phyloP scores from a whole-genome alignment of 2,113 vertebrate species.

The Apaloderma vittatum region DNA sequence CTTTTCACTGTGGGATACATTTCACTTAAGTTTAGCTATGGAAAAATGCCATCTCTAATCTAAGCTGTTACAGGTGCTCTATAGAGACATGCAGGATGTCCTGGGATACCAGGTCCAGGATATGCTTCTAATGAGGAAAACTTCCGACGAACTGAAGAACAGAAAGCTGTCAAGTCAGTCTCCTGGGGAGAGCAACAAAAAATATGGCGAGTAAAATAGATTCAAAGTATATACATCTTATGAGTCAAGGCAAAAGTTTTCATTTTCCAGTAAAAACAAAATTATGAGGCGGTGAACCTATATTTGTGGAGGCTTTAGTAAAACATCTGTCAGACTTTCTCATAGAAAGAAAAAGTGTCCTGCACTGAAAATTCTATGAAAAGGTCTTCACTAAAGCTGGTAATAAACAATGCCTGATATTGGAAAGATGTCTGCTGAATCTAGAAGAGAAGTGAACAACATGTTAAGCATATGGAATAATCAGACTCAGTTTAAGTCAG shows the following conservation, averaged over 20 bases:
- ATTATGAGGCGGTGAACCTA: neutral
- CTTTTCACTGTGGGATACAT: neutral
- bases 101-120: neutral
- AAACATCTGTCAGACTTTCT: neutral
- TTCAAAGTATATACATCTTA: neutral
- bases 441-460: neutral
- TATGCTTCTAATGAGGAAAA: neutral
- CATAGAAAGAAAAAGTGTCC: neutral
- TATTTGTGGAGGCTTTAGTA: neutral
- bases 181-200: neutral
- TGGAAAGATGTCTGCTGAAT: neutral
- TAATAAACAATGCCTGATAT: neutral
- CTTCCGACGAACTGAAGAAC: neutral
- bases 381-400: neutral
- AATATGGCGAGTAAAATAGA: neutral
- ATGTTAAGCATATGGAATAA: neutral
- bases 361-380: neutral
- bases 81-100: neutral
- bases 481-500: neutral
- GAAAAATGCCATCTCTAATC: neutral
- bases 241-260: neutral
- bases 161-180: neutral
- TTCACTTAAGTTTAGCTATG: neutral
- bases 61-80: neutral
- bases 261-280: conserved; percentile 21